phyloP scores from a whole-genome alignment of 2,113 vertebrate genomes.

The Campylomormyrus numenius region DNA sequence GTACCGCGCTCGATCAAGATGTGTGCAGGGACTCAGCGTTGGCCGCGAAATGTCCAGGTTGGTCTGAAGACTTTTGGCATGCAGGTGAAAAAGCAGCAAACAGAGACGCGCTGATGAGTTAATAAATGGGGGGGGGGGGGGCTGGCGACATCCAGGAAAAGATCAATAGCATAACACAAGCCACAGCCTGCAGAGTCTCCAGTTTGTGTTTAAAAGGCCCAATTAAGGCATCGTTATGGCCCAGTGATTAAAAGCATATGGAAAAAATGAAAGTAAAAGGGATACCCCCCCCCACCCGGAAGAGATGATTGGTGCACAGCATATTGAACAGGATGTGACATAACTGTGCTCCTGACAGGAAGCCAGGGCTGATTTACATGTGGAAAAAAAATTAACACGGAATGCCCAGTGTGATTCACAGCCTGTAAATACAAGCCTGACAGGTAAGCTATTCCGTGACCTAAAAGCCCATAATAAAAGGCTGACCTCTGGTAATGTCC shows the following conservation, averaged over 20 bases:
- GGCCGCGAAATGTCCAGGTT: constrained; percentile 44
- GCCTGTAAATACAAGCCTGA: not conserved
- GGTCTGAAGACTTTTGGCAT: constrained; percentile 61
- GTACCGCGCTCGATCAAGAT: constrained; percentile 64
- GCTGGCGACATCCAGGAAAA: not conserved
- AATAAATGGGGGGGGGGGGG: not conserved
- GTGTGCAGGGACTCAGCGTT: constrained; percentile 63
- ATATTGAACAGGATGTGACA: not conserved
- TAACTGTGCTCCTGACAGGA: not conserved
- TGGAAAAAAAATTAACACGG: not conserved
- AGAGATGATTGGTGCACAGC: not conserved
- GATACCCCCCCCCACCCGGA: not conserved
- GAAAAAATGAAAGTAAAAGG: not conserved
- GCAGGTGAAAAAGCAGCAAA: constrained; percentile 65
- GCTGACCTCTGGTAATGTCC: not conserved
- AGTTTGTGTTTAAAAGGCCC: not conserved
- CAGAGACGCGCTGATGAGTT: constrained; percentile 41
- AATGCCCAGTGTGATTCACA: not conserved
- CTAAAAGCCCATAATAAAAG: not conserved
- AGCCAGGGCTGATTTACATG: not conserved
- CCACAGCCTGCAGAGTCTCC: not conserved
- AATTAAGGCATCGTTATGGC: not conserved
- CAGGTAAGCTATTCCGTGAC: not conserved
- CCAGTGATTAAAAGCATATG: not conserved
- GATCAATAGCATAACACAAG: not conserved